These are phyloP conservation scores for Drosophila grimshawi DNA, from an alignment of 1,140 invertebrate genomes.

Conservation along the genomic window DNA sequence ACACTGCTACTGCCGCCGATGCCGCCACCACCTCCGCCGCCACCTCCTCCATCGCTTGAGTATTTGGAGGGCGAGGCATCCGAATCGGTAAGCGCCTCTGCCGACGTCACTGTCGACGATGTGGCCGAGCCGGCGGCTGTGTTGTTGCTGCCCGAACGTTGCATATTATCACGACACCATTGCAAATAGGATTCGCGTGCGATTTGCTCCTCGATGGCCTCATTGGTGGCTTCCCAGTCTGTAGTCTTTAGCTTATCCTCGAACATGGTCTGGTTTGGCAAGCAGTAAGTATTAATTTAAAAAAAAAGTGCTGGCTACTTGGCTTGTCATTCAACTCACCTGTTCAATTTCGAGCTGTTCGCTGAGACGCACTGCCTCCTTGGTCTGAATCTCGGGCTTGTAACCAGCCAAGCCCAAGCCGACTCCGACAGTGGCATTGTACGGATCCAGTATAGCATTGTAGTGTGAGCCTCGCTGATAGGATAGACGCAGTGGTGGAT, in stretches of 20 bases:
- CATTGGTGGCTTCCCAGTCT: constrained; percentile 97
- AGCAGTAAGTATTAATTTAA: not conserved
- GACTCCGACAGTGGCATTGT: constrained; percentile 93
- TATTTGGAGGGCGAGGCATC: constrained; percentile 82
- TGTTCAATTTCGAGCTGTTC: constrained; percentile 95
- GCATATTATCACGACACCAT: constrained; percentile 91
- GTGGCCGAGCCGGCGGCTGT: constrained; percentile 73
- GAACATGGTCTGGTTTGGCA: constrained; percentile 91
- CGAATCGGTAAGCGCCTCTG: constrained; percentile 69
- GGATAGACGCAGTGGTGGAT: constrained; percentile 94
- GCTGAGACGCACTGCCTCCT: constrained; percentile 92
- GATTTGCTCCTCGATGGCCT: constrained; percentile 95
- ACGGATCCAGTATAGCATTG: constrained; percentile 96
- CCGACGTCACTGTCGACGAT: constrained; percentile 80
- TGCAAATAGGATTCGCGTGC: constrained; percentile 95
- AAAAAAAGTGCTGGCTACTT: too few species aligned
- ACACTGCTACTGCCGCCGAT: not conserved
- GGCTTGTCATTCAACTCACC: constrained; percentile 43
- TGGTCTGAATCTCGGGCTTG: constrained; percentile 91
- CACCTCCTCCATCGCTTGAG: constrained; percentile 46
- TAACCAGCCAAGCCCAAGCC: constrained; percentile 94
- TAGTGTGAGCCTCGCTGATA: constrained; percentile 96
- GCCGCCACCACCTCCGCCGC: constrained; percentile 24
- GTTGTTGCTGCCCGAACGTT: constrained; percentile 84
- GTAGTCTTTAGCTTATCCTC: constrained; percentile 96